A percentile compares a stretch with the other conserved stretches of the same genome.
Evolutionary conservation across 1,140 invertebrate genomes (phyloP).

Genomic region (Vanessa tameamea): DNA sequence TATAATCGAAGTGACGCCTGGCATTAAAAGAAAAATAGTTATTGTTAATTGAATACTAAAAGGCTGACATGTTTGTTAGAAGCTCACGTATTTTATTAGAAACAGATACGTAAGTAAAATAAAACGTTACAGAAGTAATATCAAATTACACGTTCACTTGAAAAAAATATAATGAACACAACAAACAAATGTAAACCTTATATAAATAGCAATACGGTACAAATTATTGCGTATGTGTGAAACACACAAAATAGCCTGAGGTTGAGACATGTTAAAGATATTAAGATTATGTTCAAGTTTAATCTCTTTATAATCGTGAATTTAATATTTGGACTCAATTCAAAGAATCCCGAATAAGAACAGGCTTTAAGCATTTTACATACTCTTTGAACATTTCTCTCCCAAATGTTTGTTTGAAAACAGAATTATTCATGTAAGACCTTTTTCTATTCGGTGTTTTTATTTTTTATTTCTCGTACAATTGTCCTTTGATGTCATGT

Average conservation of each 20-base stretch:
- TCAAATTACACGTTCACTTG: neutral
- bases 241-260: neutral
- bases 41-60: too few relatives aligned
- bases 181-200: neutral
- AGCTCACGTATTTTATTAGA: too few relatives aligned
- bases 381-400: neutral
- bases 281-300: neutral
- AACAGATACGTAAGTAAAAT: too few relatives aligned
- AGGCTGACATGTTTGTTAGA: too few relatives aligned
- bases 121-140: too few relatives aligned
- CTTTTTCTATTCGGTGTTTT: too few relatives aligned
- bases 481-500: too few relatives aligned
- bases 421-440: too few relatives aligned
- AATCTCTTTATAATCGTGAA: neutral
- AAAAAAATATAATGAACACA: neutral
- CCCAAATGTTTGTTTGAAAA: too few relatives aligned
- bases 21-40: too few relatives aligned
- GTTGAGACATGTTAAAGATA: conserved; percentile 6
- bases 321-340: neutral
- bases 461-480: too few relatives aligned
- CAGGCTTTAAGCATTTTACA: neutral
- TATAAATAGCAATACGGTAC: neutral
- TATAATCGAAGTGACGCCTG: too few relatives aligned
- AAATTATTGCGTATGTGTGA: neutral
- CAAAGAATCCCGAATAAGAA: neutral